Evolutionary conservation across 2,797 vertebrate species (phyloP).

Genomic region (Momotus momota): DNA sequence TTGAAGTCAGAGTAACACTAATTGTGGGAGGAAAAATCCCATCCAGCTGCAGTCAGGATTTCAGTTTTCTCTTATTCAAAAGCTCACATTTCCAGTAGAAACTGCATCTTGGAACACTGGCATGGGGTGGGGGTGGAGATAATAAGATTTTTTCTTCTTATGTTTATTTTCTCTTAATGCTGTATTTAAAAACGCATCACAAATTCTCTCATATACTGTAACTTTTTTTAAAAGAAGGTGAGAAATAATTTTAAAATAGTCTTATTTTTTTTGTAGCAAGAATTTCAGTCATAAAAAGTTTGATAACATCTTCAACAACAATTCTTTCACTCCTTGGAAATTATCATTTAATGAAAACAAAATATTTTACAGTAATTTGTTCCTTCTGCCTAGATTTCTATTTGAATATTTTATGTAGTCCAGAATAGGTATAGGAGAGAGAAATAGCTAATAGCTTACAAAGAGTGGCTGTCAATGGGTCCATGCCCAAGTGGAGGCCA

Average conservation of each 20-base stretch:
- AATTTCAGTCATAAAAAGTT: background rate
- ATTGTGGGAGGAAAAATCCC: background rate
- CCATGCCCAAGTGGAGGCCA: too few species aligned
- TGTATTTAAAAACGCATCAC: background rate
- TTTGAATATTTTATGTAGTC: background rate
- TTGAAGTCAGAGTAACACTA: background rate
- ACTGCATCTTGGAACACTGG: background rate
- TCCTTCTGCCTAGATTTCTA: background rate
- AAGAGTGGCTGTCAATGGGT: too few species aligned
- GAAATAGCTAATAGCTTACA: background rate
- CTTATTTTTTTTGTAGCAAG: background rate
- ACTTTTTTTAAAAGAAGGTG: background rate
- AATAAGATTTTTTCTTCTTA: background rate
- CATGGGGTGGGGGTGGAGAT: background rate
- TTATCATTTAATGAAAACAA: background rate
- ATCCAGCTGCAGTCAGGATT: background rate
- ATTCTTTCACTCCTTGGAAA: background rate
- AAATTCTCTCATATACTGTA: background rate
- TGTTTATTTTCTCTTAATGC: background rate
- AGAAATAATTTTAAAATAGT: background rate
- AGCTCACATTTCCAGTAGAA: background rate
- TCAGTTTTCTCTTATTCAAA: background rate
- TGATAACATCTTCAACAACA: background rate
- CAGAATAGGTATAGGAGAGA: background rate
- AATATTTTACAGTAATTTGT: background rate